Base-by-base conservation (phyloP, 92 coral and sea anemone species). In the Parazoanthus swiftii region DNA sequence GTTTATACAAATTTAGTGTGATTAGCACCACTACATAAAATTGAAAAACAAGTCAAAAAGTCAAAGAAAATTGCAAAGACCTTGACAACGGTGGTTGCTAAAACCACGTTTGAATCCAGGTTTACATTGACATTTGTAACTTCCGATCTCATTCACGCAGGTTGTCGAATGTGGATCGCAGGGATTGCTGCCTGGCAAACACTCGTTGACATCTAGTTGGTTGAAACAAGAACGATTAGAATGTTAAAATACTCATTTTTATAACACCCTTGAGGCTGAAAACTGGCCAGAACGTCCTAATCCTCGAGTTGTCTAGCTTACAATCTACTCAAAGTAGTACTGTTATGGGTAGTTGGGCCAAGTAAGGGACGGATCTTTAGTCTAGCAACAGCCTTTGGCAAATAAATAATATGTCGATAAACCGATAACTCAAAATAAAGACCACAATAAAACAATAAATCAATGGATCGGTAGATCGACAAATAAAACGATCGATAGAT, bases 71-170 rank as follows among this genome's bases (percentile, higher is more conserved):
- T 23, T 20, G 6, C 7, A 2, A 72, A 8, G 51, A 84, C 87
- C 87, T 84, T 84, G 43, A 23, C 87, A 84, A 25, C 29, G 71
- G 77, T 84, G 42, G 18, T 84, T 84, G 59, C 68, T 21, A 0
- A 48, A 84, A 37, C 66, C 59, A 4, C 67, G 23, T 84, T 84
- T 68, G 42, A 43, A 84, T 44, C 87, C 87, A 0, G 77, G 15
- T 46, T 70, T 84, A 21, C 87, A 84, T 33, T 46, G 76, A 44
- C 87, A 84, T 29, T 84, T 84, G 51, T 84, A 84, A 29, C 63
- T 73, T 70, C 87, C 87, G 26, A 71, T 15, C 43, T 84, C 78
- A 50, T 84, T 84, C 65, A 68, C 87, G 50, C 87, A 84, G 13
- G 56, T 74, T 20, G 87, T 68, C 43, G 87, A 84, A 18, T 70